These are phyloP conservation scores for Blennius ocellaris DNA, from an alignment of 2,113 vertebrate genomes.

Conservation along the genomic window DNA sequence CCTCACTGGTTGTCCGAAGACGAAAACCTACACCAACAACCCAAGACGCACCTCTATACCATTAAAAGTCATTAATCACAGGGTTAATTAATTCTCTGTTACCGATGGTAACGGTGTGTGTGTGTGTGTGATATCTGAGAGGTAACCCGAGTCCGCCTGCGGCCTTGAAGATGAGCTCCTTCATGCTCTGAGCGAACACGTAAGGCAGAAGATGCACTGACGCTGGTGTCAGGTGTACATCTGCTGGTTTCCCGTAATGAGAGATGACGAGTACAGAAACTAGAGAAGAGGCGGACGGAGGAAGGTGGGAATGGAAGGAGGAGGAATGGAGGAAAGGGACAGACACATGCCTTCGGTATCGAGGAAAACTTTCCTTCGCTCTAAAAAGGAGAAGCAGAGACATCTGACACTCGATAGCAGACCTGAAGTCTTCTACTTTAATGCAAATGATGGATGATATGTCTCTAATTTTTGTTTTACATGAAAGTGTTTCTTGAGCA, in stretches of 20 bases:
- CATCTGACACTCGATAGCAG: not conserved
- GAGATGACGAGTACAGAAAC: slow-evolving; percentile 35
- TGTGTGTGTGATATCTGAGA: slow-evolving; percentile 1
- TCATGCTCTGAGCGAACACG: not conserved
- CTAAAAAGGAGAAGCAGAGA: not conserved
- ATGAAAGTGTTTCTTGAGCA: no score
- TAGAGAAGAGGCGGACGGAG: slow-evolving; percentile 18
- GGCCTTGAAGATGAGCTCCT: no score
- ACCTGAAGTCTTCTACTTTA: not conserved
- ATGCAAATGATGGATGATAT: no score
- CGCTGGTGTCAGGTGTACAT: slow-evolving; percentile 61
- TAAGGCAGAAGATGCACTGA: slow-evolving; percentile 24
- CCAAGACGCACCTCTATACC: slow-evolving; percentile 23
- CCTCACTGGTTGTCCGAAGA: not conserved
- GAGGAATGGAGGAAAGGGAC: not conserved
- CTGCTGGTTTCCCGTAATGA: slow-evolving; percentile 51
- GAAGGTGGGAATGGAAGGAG: not conserved
- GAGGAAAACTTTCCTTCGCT: no score
- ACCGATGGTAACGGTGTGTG: slow-evolving; percentile 13
- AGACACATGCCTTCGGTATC: not conserved
- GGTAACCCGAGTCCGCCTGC: no score
- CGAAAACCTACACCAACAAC: slow-evolving; percentile 41
- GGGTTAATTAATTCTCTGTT: slow-evolving; percentile 1
- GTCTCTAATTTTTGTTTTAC: no score
- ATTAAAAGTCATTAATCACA: slow-evolving; percentile 51